Base-by-base conservation (phyloP, 2,888 invertebrate genomes). In the Phania funesta region DNA sequence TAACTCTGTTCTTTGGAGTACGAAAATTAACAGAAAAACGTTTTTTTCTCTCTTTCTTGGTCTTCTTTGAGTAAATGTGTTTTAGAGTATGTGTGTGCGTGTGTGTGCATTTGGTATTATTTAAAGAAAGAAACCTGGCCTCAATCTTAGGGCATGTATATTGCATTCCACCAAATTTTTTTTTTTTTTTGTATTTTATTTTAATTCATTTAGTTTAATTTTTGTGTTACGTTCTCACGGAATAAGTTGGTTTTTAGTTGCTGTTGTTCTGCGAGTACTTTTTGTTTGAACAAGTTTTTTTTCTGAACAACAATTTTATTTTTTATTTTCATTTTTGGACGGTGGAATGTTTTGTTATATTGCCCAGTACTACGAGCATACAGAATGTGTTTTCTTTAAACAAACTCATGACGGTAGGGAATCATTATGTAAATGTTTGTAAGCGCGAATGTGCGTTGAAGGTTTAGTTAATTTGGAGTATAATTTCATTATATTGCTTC, bases 341-440 rank as follows among this genome's bases (percentile, higher is more conserved):
- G n/a, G 32, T 50, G 16, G 52, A 22, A 8, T 64, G 41, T 60
- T 52, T 67, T 20, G 38, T 67, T 76, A 24, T 50, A 52, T 50
- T 48, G 60, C 26, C 50, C 60, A 8, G 38, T 52, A 32, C 8
- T 8, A 56, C 56, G n/a, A 35, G 26, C 41, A 50, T 18, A 32
- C 52, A 52, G 52, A 52, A 52, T 62, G 52, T 50, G 65, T 75
- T 67, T 38, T 62, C 54, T 65, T 71, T 32, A 74, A 62, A 29
- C 56, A 70, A 41, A 44, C 18, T 60, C 22, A n/a, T n/a, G 24
- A 24, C 60, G 74, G 44, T 48, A 46, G 20, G 46, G 50, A 56
- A 68, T 68, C 85, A 86, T 86, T 87, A 87, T 87, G 87, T 86
- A 86, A 87, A 87, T 87, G 85, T 80, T 84, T 84, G 84, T 84